Base-by-base conservation (phyloP, 1,140 invertebrate species). In the Rhyzopertha dominica region DNA sequence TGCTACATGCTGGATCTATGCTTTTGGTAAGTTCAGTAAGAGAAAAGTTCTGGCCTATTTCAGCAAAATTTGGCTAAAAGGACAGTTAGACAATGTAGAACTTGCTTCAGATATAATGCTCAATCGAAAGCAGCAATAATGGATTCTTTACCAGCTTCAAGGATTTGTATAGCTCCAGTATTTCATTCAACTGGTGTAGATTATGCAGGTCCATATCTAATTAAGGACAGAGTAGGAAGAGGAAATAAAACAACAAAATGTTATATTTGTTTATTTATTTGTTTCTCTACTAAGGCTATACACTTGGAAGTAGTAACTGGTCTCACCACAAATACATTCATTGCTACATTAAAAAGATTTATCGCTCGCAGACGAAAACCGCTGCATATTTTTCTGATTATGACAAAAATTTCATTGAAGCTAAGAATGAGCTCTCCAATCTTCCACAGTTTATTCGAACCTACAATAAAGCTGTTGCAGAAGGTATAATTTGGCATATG, bases 251-350 rank as follows among this genome's bases (percentile, higher is more conserved):
- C 22, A 7, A 12, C 40, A 7, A 66, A 66, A 38, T 43, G 29
- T 5, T 66, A 61, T 22, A 22, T 62, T 16, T 26, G 31, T 19
- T 10, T 65, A 1, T 65, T 65, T 42, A 48, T 63, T 3, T 69
- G 62, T 35, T 46, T 58, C 5, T 29, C 50, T 0, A 61, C 57
- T 3, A 47, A 47, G 18, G 58, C 57, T 2, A 43, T 65, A 4
- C 63, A 68, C 39, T 13, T 69, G 3, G 62, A 42, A 25, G 43
- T 26, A 44, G 53, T 43, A 32, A 46, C 22, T 16, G 30, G 16
- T 45, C 31, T 58, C 10, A 46, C 49, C 26, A 45, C 53, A 26
- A 38, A 57, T 1, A 39, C 26, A 2, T 59, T 54, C 26, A 22
- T 56, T 36, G 30, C 49, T 22, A 51, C 50, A 13, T 39, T 60